phyloP scores from a whole-genome alignment of 2,797 vertebrate genomes.

The Pantherophis alleghaniensis region DNA sequence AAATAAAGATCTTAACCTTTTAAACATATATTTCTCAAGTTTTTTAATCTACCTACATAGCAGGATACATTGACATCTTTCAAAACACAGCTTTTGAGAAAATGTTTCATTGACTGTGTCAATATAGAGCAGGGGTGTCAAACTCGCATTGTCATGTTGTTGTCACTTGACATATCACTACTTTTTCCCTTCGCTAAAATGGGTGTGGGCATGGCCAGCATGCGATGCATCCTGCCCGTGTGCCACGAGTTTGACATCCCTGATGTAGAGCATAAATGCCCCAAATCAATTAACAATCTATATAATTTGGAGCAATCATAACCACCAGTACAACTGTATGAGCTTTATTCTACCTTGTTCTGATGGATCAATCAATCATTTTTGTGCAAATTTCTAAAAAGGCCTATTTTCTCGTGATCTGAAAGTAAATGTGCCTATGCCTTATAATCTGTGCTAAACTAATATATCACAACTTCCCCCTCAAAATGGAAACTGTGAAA shows the following conservation, averaged over 20 bases:
- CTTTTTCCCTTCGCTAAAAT: too few species aligned
- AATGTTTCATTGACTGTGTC: background rate
- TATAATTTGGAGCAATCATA: background rate
- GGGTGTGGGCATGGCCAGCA: too few species aligned
- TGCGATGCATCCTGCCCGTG: accelerated
- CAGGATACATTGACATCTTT: background rate
- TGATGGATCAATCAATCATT: background rate
- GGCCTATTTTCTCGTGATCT: background rate
- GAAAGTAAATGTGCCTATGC: background rate
- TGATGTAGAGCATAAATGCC: background rate
- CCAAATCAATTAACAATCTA: background rate
- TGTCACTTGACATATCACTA: too few species aligned
- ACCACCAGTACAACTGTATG: background rate
- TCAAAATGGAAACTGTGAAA: conserved; percentile 14
- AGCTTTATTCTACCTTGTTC: background rate
- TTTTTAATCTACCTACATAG: background rate
- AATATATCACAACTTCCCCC: background rate
- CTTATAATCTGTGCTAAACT: background rate
- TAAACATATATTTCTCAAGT: background rate
- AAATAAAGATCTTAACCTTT: background rate
- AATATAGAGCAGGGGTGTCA: too few species aligned
- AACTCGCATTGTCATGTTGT: too few species aligned
- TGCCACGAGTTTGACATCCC: too few species aligned
- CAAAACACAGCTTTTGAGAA: background rate
- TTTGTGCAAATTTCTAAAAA: background rate